These are phyloP conservation scores for Hypena proboscidalis DNA, from an alignment of 2,888 invertebrate species.

Conservation along the genomic window DNA sequence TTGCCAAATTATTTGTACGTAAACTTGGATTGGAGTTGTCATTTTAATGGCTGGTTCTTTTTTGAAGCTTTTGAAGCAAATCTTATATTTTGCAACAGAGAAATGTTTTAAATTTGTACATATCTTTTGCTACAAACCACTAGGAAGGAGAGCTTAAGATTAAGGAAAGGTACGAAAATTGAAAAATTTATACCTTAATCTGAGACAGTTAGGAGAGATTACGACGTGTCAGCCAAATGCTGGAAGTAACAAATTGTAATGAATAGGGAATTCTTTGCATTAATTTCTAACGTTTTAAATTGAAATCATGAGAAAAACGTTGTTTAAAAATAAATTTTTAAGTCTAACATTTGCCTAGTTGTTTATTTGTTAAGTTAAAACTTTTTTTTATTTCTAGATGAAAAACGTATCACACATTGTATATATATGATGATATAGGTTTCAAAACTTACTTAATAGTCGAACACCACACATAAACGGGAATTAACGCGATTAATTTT, in stretches of 20 bases:
- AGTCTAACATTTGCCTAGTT: too few species aligned
- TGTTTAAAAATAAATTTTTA: too few species aligned
- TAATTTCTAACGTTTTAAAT: too few species aligned
- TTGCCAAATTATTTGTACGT: background rate
- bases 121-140: conserved; percentile 3
- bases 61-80: background rate
- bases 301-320: too few species aligned
- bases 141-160: conserved; percentile 5
- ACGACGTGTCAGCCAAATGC: conserved; percentile 15
- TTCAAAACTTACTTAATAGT: too few species aligned
- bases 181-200: conserved; percentile 28
- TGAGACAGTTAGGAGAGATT: conserved; percentile 28
- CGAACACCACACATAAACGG: too few species aligned
- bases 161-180: conserved; percentile 27
- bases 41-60: background rate
- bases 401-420: too few species aligned
- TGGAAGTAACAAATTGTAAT: conserved; percentile 25
- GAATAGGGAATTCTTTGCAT: conserved; percentile 1
- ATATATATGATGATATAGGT: too few species aligned
- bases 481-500: too few species aligned
- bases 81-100: too few species aligned
- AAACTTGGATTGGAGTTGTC: background rate
- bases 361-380: too few species aligned
- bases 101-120: background rate
- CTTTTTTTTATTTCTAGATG: too few species aligned